Percentiles rank a stretch among this genome's conserved stretches.
These are phyloP conservation scores for Melinaea menophilus DNA, from an alignment of 2,888 invertebrate genomes.

Conservation along the genomic window DNA sequence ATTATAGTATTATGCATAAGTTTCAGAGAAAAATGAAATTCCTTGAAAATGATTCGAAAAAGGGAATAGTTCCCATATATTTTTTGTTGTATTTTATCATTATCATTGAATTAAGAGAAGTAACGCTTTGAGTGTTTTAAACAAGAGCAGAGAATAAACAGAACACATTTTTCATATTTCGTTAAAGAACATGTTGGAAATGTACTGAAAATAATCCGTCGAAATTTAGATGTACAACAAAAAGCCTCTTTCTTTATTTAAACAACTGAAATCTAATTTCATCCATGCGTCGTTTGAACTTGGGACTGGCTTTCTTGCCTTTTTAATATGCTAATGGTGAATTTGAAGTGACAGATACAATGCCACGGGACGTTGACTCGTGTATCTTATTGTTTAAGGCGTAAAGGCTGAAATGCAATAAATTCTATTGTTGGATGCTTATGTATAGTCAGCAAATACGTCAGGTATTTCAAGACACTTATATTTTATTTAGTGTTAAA, in stretches of 20 bases:
- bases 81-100: too few species aligned
- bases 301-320: slow-evolving; percentile 39
- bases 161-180: neutral
- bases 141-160: neutral
- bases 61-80: too few species aligned
- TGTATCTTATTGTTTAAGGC: slow-evolving; percentile 21
- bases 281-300: slow-evolving; percentile 26
- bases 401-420: slow-evolving; percentile 18
- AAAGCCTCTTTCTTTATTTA: slow-evolving; percentile 2
- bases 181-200: neutral
- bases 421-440: slow-evolving; percentile 22
- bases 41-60: too few species aligned
- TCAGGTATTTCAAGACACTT: neutral
- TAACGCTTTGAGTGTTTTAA: neutral
- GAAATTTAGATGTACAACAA: slow-evolving; percentile 1
- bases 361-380: slow-evolving; percentile 14
- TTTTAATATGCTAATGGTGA: slow-evolving; percentile 52
- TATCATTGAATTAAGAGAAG: neutral
- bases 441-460: slow-evolving; percentile 20
- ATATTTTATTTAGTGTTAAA: neutral
- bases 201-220: neutral
- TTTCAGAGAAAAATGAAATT: too few species aligned
- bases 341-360: slow-evolving; percentile 41
- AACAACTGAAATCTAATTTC: slow-evolving; percentile 9
- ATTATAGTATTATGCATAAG: too few species aligned